Conservation (phyloP, 2,888 invertebrate species). For the Aradus depressus region DNA sequence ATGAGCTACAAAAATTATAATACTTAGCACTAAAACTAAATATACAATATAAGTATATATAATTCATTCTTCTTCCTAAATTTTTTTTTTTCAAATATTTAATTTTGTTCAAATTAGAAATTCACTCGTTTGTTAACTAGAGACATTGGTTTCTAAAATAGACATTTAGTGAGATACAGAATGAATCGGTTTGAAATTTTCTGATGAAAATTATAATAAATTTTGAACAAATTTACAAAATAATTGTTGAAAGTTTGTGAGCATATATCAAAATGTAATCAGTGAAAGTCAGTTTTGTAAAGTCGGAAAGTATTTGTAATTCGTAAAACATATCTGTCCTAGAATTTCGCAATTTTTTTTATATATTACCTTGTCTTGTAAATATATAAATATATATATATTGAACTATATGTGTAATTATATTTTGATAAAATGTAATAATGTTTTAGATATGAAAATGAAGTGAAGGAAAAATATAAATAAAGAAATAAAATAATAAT, state of each 20-base stretch:
- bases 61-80: slow-evolving; percentile 3
- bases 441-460: neutral
- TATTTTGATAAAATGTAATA: slow-evolving; percentile 28
- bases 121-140: slow-evolving; percentile 5
- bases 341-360: slow-evolving; percentile 25
- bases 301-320: slow-evolving; percentile 10
- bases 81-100: too few relatives aligned
- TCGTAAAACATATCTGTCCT: slow-evolving; percentile 20
- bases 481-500: neutral
- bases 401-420: slow-evolving; percentile 22
- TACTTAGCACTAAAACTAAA: too few relatives aligned
- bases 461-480: neutral
- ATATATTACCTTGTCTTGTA: slow-evolving; percentile 24
- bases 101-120: neutral
- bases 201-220: too few relatives aligned
- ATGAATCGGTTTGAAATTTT: too few relatives aligned
- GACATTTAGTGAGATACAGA: slow-evolving; percentile 17
- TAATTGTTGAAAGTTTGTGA: too few relatives aligned
- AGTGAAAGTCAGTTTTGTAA: slow-evolving; percentile 4
- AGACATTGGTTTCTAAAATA: slow-evolving; percentile 17
- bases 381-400: slow-evolving; percentile 22
- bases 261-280: neutral
- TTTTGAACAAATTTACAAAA: too few relatives aligned
- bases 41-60: too few relatives aligned
- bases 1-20: too few relatives aligned